These are phyloP conservation scores for Acropternis orthonyx DNA, from an alignment of 2,797 vertebrate genomes.

Conservation along the genomic window DNA sequence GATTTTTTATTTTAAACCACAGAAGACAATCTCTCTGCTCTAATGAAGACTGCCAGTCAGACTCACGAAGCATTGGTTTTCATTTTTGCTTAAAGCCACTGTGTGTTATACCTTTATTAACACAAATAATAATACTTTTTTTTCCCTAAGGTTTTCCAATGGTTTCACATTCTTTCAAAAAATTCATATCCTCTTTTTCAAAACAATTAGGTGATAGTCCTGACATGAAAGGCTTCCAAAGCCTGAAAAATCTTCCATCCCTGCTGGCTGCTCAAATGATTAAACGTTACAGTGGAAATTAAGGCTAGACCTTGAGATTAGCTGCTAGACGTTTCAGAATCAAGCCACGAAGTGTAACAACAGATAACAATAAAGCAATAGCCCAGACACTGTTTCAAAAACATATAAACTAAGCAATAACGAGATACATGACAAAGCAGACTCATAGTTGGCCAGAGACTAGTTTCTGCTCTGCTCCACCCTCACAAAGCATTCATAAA, in stretches of 20 bases:
- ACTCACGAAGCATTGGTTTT: not conserved
- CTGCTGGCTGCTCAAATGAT: not conserved
- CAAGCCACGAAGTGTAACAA: not conserved
- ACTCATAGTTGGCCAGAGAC: not conserved
- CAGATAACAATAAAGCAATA: not conserved
- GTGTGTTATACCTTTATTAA: not conserved
- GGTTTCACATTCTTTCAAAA: not conserved
- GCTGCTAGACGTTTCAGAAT: not conserved
- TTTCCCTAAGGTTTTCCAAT: not conserved
- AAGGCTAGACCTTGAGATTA: not conserved
- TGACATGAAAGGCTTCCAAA: not conserved
- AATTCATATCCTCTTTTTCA: not conserved
- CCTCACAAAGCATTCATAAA: slow-evolving; percentile 41
- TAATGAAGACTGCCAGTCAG: not conserved
- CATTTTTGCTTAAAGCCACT: not conserved
- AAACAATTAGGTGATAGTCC: not conserved
- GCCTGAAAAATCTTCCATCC: not conserved
- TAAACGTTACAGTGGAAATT: not conserved
- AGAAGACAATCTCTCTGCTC: not conserved
- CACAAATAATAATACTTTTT: not conserved
- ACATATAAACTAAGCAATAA: not conserved
- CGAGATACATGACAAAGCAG: not conserved
- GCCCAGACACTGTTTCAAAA: not conserved
- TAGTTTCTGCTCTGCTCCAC: not conserved
- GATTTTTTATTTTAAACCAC: not conserved